These are phyloP conservation scores for Hirtodrosophila confusa DNA, from an alignment of 2,888 invertebrate genomes.

Conservation along the genomic window DNA sequence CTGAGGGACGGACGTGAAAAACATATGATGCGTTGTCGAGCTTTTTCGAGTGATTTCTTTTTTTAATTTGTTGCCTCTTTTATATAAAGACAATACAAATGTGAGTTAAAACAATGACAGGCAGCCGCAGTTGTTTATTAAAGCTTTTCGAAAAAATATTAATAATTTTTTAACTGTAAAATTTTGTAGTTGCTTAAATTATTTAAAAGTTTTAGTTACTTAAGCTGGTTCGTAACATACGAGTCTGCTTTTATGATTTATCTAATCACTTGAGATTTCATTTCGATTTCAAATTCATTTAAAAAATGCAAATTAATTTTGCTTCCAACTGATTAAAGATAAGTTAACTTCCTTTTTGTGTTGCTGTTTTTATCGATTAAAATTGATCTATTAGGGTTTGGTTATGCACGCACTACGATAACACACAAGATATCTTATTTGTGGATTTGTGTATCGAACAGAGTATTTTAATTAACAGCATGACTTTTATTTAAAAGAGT, in stretches of 20 bases:
- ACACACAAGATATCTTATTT: no score
- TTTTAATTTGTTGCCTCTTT: constrained; percentile 25
- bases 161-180: no score
- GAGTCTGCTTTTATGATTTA: constrained; percentile 2
- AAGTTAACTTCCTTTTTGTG: no score
- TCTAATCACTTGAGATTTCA: constrained; percentile 9
- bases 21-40: constrained; percentile 33
- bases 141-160: constrained; percentile 7
- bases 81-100: constrained; percentile 10
- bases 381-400: no score
- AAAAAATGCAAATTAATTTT: constrained; percentile 14
- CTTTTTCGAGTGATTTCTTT: constrained; percentile 36
- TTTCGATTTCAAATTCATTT: constrained; percentile 1
- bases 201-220: no score
- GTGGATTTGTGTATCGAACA: no score
- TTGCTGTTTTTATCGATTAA: no score
- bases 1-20: constrained; percentile 37
- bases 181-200: no score
- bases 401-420: no score
- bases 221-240: no score
- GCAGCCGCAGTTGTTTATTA: constrained; percentile 3
- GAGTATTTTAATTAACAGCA: no score
- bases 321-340: constrained; percentile 3
- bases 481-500: no score
- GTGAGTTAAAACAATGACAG: constrained; percentile 23